Percentiles rank a stretch among this genome's conserved stretches.
These are phyloP conservation scores for Thunnus thynnus DNA, from an alignment of 2,113 vertebrate species.

Conservation along the genomic window DNA sequence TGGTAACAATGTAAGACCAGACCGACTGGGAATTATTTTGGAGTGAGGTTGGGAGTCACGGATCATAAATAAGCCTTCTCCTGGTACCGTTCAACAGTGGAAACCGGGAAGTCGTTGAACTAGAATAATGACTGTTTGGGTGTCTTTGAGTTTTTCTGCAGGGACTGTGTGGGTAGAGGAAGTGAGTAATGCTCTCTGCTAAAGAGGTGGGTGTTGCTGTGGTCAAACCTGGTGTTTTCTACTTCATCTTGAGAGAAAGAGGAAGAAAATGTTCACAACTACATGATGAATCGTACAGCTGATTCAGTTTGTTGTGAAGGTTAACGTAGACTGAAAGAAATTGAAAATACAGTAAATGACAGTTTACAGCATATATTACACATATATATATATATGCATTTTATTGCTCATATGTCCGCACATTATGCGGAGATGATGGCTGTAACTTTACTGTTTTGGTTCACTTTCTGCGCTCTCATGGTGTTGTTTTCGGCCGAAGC, in stretches of 20 bases:
- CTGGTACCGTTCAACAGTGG: not conserved
- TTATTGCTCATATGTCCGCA: too few species aligned
- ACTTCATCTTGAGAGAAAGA: not conserved
- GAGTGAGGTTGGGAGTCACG: not conserved
- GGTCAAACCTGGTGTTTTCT: not conserved
- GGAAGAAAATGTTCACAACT: not conserved
- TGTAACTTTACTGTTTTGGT: too few species aligned
- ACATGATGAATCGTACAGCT: not conserved
- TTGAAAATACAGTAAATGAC: too few species aligned
- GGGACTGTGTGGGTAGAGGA: slow-evolving; percentile 31
- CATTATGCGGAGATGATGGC: too few species aligned
- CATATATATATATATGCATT: too few species aligned
- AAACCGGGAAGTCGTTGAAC: not conserved
- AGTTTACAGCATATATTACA: too few species aligned
- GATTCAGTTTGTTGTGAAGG: not conserved
- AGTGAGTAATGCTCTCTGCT: slow-evolving; percentile 29
- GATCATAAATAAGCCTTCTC: not conserved
- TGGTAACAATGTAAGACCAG: not conserved
- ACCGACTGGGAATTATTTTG: not conserved
- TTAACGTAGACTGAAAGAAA: too few species aligned
- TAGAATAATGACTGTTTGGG: slow-evolving; percentile 4
- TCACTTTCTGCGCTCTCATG: too few species aligned
- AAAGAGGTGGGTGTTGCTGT: slow-evolving; percentile 2
- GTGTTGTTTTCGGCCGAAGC: too few species aligned
- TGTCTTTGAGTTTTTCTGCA: not conserved